Evolutionary conservation across 2,113 vertebrate genomes (phyloP).

Genomic region (Martes martes): DNA sequence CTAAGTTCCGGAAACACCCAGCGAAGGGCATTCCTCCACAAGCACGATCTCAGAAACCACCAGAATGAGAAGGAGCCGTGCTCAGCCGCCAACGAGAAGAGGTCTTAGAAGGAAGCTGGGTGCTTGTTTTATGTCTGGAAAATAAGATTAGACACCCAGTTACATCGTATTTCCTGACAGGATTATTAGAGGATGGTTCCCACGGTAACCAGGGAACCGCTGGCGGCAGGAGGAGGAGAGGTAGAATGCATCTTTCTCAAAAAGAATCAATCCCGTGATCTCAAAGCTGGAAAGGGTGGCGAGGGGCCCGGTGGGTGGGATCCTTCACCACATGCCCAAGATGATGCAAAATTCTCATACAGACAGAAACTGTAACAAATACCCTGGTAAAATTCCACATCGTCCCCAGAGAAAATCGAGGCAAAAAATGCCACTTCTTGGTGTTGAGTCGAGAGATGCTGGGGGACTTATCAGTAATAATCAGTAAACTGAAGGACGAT

Average conservation of each 20-base stretch:
- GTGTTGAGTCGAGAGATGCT: no score
- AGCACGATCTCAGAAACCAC: neutral
- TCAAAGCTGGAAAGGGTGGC: neutral
- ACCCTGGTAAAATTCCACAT: neutral
- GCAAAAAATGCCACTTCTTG: neutral
- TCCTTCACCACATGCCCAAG: neutral
- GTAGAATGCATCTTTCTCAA: neutral
- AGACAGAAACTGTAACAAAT: neutral
- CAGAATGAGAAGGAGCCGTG: neutral
- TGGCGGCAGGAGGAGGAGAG: neutral
- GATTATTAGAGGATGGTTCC: neutral
- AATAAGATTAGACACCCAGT: neutral
- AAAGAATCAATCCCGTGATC: neutral
- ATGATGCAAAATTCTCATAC: neutral
- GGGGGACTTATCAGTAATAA: neutral
- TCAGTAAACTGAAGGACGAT: neutral
- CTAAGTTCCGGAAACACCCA: no score
- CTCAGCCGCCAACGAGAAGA: neutral
- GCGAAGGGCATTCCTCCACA: accelerated
- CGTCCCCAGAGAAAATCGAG: neutral
- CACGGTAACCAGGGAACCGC: neutral
- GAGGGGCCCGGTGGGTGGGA: neutral
- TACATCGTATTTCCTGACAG: slow-evolving; percentile 10
- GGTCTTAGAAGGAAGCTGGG: neutral
- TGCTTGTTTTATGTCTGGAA: neutral